phyloP scores from a whole-genome alignment of 2,888 invertebrate genomes.

The Parnassius apollo region DNA sequence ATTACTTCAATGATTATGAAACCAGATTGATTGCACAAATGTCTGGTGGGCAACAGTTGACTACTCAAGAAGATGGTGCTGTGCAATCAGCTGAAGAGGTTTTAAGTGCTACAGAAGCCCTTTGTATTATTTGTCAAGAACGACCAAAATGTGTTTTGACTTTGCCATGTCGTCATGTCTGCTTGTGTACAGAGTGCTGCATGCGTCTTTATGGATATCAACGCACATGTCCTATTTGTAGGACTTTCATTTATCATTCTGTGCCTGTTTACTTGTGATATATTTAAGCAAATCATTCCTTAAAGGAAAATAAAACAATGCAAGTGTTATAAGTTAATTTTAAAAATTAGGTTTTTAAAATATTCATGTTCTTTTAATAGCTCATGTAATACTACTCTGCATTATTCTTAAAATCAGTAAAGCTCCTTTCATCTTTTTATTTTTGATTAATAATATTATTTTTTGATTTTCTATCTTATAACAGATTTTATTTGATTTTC shows the following conservation, averaged over 20 bases:
- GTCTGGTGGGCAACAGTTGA: constrained; percentile 51
- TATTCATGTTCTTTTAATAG: too few relatives aligned
- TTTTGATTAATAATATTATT: too few relatives aligned
- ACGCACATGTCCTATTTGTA: constrained; percentile 78
- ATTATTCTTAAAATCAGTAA: too few relatives aligned
- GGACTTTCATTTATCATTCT: constrained; percentile 78
- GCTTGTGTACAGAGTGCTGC: constrained; percentile 77
- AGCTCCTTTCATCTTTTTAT: too few relatives aligned
- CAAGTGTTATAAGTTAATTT: too few relatives aligned
- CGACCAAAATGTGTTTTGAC: constrained; percentile 78
- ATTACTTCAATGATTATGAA: constrained; percentile 68
- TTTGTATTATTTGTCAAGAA: constrained; percentile 81
- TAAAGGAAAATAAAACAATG: too few relatives aligned
- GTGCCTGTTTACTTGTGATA: constrained; percentile 78
- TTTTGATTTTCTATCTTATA: too few relatives aligned
- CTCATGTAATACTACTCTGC: too few relatives aligned
- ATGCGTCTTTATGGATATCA: constrained; percentile 70
- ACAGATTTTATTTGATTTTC: too few relatives aligned
- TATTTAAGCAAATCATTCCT: constrained; percentile 5
- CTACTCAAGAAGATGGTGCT: constrained; percentile 40
- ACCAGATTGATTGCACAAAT: constrained; percentile 60
- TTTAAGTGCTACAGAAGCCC: constrained; percentile 53
- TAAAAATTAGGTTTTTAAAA: too few relatives aligned
- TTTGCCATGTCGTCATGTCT: constrained; percentile 80
- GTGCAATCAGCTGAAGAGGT: constrained; percentile 43